Evolutionary conservation across 1,140 invertebrate genomes (phyloP), one percentile per base, ranked within the genome.

Genomic region (Nebria ingens): DNA sequence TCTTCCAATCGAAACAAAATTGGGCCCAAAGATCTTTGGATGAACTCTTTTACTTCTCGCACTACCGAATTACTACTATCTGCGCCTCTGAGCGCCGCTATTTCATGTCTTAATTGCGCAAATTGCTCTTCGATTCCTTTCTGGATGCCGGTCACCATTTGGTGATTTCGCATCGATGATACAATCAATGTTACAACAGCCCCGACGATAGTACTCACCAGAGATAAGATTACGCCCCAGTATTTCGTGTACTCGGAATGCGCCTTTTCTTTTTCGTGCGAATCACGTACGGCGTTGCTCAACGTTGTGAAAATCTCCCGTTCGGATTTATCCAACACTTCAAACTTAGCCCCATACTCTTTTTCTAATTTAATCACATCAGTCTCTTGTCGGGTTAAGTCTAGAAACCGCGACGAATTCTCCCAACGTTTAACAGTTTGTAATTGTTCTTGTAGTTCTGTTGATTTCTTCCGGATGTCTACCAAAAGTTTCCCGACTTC

Each of bases 181-280:
- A 29, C 79, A 19, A 80, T 63, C n/a, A 75, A 72, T 38, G 73
- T 74, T 23, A 77, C 79, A 50, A 76, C 52, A 51, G 82, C 74
- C 21, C 81, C 81, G 42, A 84, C 71, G 21, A 81, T 64, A 2
- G 82, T 80, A 19, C 83, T 82, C 15, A 80, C 58, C 29, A 85
- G 65, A n/a, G 84, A 85, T n/a, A 82, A 78, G 53, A 83, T 77
- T 25, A 87, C 70, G 17, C 81, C 83, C 76, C 83, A 84, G 68
- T 87, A 87, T 68, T 87, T 87, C 1, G 84, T 85, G 60, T 79
- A 75, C 65, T 86, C 82, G 22, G 81, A 76, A 66, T 83, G 79
- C 2, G 80, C 75, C 55, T 83, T 63, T 68, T 87, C 84, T 64
- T 83, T 84, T 62, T 87, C 84, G 65, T 87, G 84, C 55, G 79